Percentiles rank a stretch among this genome's conserved stretches.
Evolutionary conservation across 2,888 invertebrate genomes (phyloP).

Genomic region (Anoplius nigerrimus): DNA sequence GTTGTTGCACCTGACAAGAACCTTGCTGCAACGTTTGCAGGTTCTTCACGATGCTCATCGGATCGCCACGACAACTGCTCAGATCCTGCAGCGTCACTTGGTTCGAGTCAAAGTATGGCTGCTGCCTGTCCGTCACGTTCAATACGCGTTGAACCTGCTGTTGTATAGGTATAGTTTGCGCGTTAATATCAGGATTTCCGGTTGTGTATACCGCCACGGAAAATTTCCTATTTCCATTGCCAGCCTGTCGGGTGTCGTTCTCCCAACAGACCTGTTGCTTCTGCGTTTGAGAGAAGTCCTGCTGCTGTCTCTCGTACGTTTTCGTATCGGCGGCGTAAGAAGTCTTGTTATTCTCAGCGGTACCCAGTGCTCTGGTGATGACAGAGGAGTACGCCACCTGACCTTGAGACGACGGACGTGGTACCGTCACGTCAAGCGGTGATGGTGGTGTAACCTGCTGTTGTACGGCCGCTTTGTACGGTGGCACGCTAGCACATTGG

Average conservation of each 20-base stretch:
- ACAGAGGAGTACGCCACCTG: constrained; percentile 89
- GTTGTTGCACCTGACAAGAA: constrained; percentile 79
- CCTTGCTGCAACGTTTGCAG: constrained; percentile 79
- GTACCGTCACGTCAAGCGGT: constrained; percentile 83
- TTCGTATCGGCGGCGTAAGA: constrained; percentile 63
- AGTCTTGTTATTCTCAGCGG: constrained; percentile 77
- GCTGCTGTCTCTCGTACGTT: constrained; percentile 67
- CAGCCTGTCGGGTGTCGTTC: constrained; percentile 60
- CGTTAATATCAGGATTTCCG: constrained; percentile 75
- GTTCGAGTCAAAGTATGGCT: constrained; percentile 81
- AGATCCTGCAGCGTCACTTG: constrained; percentile 82
- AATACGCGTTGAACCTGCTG: constrained; percentile 74
- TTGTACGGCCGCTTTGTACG: constrained; percentile 63
- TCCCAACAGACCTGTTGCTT: constrained; percentile 73
- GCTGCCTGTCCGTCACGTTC: constrained; percentile 78
- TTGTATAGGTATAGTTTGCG: constrained; percentile 75
- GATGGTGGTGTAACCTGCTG: constrained; percentile 79
- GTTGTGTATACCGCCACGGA: constrained; percentile 55
- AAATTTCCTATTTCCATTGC: constrained; percentile 59
- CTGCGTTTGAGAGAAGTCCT: constrained; percentile 74
- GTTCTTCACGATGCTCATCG: constrained; percentile 86
- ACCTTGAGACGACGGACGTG: constrained; percentile 80
- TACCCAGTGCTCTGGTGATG: constrained; percentile 84
- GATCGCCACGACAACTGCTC: constrained; percentile 85
- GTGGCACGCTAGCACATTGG: constrained; percentile 60